Base-by-base conservation (phyloP, 1,140 invertebrate species). In the Limonius californicus region DNA sequence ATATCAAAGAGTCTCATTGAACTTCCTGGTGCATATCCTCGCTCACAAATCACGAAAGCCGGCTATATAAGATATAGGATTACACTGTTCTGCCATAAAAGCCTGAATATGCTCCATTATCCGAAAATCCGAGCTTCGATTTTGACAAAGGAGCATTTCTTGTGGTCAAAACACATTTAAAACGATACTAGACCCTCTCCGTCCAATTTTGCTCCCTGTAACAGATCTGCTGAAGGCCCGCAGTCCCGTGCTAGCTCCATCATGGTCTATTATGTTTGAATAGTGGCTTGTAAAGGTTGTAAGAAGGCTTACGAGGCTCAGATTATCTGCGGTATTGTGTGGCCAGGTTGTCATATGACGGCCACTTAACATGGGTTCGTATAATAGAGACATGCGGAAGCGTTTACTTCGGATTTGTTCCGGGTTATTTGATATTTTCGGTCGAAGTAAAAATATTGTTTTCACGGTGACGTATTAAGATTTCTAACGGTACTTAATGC, bases 121-220 rank as follows among this genome's bases (percentile, higher is more conserved):
- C 63, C 68, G 62, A 61, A 71, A 72, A 68, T 68, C 67, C 55
- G 23, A 56, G 59, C 63, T 62, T 65, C 53, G 50, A 62, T 35
- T 43, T 60, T 67, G 43, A 63, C 65, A 72, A 61, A 67, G 55
- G 62, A 63, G 60, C 64, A 66, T 67, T 61, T 68, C 60, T 63
- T 66, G 68, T 63, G 71, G 71, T 72, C 71, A 72, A 71, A 72
- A 72, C 67, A 72, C 65, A 63, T 68, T 72, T 70, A 72, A 71
- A 72, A 68, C 71, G 71, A 72, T 71, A 65, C 55, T 16, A 27
- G n/a, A 35, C 39, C 15, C n/a, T 19, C n/a, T 32, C 20, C 27
- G 61, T 54, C 23, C 58, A 35, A 66, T 59, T 59, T 59, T 62
- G 21, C 47, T 39, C 62, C 63, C 14, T 59, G 43, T 59, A 15